A percentile compares a stretch with the other conserved stretches of the same genome.
Evolutionary conservation across 2,113 vertebrate species (phyloP).

Genomic region (Mustelus asterias): DNA sequence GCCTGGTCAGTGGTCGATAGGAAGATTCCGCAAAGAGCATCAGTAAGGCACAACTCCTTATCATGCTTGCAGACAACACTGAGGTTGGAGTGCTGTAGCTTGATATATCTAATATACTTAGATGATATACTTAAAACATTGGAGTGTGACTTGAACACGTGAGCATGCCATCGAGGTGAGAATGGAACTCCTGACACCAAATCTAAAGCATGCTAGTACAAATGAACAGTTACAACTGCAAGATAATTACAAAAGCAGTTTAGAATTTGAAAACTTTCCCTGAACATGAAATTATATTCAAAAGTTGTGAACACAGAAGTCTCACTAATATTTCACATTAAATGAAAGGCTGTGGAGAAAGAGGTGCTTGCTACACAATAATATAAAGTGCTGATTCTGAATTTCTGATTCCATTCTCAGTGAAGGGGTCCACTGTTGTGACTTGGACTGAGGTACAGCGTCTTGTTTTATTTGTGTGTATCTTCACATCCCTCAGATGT

Average conservation of each 20-base stretch:
- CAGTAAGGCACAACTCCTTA: too few relatives aligned
- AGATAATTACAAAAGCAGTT: neutral
- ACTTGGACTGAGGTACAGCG: neutral
- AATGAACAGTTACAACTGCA: neutral
- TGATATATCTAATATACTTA: too few relatives aligned
- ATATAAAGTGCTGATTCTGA: neutral
- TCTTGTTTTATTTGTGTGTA: neutral
- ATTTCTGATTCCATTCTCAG: neutral
- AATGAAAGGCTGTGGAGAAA: neutral
- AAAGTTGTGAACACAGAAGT: neutral
- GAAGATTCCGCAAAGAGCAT: too few relatives aligned
- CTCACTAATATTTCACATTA: neutral
- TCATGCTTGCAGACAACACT: too few relatives aligned
- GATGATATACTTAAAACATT: neutral
- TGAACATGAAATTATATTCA: neutral
- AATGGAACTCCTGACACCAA: neutral
- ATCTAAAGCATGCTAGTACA: neutral
- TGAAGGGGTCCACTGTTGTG: neutral
- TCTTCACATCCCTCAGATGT: neutral
- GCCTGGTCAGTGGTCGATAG: too few relatives aligned
- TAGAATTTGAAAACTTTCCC: neutral
- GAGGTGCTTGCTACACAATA: neutral
- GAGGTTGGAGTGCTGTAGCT: too few relatives aligned
- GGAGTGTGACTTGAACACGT: neutral
- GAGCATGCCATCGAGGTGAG: neutral